Evolutionary conservation across 2,888 invertebrate genomes (phyloP).

Genomic region (Acronicta leporina): DNA sequence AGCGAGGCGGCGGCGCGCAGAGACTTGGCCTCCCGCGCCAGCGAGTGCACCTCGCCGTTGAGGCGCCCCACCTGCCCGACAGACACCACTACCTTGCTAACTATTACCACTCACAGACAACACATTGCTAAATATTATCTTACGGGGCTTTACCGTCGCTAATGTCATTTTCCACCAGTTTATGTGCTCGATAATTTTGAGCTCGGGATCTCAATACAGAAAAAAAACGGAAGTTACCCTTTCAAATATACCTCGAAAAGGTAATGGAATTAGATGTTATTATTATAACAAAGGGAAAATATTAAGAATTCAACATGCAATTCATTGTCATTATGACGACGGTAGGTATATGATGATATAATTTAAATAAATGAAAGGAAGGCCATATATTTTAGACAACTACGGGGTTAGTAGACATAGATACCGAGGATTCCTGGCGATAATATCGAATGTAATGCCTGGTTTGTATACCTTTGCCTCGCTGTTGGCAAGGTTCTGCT

Average conservation of each 20-base stretch:
- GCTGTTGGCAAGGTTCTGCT: conserved; percentile 91
- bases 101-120: conserved; percentile 15
- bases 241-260: too few relatives aligned
- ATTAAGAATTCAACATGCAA: conserved; percentile 3
- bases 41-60: conserved; percentile 92
- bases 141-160: neutral
- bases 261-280: too few relatives aligned
- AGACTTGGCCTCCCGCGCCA: conserved; percentile 90
- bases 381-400: conserved; percentile 1
- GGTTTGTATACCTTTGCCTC: conserved; percentile 90
- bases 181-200: too few relatives aligned
- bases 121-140: neutral
- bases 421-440: conserved; percentile 1
- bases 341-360: neutral
- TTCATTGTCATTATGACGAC: neutral
- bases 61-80: conserved; percentile 88
- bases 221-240: too few relatives aligned
- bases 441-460: conserved; percentile 7
- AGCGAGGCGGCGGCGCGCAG: conserved; percentile 72
- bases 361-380: conserved; percentile 2
- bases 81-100: conserved; percentile 30
- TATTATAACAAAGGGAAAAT: too few relatives aligned
- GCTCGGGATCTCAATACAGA: neutral
- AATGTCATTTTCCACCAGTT: neutral
- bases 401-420: conserved; percentile 23